A percentile compares a stretch with the other conserved stretches of the same genome.
Evolutionary conservation across 2,797 vertebrate genomes (phyloP).

Genomic region (Loriculus beryllinus): DNA sequence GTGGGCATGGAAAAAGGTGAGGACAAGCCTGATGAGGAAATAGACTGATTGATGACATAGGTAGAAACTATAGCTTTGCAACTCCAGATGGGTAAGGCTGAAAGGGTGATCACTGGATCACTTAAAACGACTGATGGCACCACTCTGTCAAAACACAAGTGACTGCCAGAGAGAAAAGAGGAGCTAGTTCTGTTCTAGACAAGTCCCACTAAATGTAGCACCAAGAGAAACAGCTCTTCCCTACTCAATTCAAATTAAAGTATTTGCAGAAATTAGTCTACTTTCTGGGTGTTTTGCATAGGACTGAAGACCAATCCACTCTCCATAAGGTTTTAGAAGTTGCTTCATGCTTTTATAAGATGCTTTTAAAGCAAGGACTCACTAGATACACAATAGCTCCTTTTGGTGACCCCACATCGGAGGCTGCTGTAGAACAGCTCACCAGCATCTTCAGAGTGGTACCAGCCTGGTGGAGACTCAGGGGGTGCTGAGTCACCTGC

Average conservation of each 20-base stretch:
- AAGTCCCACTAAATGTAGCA: neutral
- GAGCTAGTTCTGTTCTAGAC: neutral
- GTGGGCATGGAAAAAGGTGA: neutral
- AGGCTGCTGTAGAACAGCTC: accelerated
- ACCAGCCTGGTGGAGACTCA: neutral
- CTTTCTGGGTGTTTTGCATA: neutral
- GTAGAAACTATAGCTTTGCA: neutral
- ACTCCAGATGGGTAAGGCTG: neutral
- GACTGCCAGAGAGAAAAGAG: neutral
- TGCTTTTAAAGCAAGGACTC: neutral
- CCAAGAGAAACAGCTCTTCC: neutral
- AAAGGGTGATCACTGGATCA: neutral
- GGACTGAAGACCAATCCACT: neutral
- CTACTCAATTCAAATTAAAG: neutral
- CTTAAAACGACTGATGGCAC: neutral
- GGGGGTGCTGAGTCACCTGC: neutral
- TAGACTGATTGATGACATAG: neutral
- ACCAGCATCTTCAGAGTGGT: neutral
- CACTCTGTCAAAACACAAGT: neutral
- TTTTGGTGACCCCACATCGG: neutral
- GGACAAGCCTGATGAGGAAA: neutral
- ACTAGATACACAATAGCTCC: neutral
- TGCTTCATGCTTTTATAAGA: neutral
- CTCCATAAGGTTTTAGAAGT: neutral
- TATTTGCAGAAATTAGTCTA: neutral